Percentiles rank a stretch among this genome's conserved stretches.
phyloP scores from a whole-genome alignment of 2,113 vertebrate genomes.

The Pipa parva region DNA sequence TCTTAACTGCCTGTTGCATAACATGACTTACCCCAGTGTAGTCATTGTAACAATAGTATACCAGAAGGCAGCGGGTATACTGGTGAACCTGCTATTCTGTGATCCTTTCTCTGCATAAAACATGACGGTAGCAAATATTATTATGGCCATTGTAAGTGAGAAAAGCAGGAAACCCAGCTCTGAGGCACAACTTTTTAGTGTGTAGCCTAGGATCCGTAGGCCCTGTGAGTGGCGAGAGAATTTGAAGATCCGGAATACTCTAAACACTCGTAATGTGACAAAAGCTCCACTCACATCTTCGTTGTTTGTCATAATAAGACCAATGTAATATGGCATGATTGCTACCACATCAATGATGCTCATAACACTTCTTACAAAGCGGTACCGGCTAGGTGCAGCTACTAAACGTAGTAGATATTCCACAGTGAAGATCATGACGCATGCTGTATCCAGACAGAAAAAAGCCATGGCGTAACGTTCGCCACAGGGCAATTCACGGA shows the following conservation, averaged over 20 bases:
- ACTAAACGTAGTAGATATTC: conserved; percentile 88
- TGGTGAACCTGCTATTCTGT: conserved; percentile 89
- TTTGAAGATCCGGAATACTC: conserved; percentile 97
- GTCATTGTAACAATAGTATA: conserved; percentile 99
- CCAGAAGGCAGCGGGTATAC: conserved; percentile 97
- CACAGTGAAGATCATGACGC: conserved; percentile 96
- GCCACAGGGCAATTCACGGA: conserved; percentile 80
- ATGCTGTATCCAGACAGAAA: conserved; percentile 96
- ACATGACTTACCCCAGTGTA: conserved; percentile 85
- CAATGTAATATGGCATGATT: conserved; percentile 97
- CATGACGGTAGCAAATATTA: conserved; percentile 98
- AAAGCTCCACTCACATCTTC: conserved; percentile 97
- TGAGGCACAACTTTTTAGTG: conserved; percentile 93
- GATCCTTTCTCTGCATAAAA: conserved; percentile 98
- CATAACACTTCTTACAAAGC: conserved; percentile 92
- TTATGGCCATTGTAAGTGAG: conserved; percentile 98
- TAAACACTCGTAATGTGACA: conserved; percentile 91
- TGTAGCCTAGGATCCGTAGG: conserved; percentile 92
- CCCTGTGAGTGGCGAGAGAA: conserved; percentile 96
- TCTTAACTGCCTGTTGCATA: no score
- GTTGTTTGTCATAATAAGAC: conserved; percentile 92
- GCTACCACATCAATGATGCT: conserved; percentile 95
- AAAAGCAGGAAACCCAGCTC: conserved; percentile 97
- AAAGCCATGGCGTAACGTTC: conserved; percentile 90
- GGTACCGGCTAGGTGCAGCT: conserved; percentile 86